These are phyloP conservation scores for Diabrotica undecimpunctata DNA, from an alignment of 1,140 invertebrate species.

Conservation along the genomic window DNA sequence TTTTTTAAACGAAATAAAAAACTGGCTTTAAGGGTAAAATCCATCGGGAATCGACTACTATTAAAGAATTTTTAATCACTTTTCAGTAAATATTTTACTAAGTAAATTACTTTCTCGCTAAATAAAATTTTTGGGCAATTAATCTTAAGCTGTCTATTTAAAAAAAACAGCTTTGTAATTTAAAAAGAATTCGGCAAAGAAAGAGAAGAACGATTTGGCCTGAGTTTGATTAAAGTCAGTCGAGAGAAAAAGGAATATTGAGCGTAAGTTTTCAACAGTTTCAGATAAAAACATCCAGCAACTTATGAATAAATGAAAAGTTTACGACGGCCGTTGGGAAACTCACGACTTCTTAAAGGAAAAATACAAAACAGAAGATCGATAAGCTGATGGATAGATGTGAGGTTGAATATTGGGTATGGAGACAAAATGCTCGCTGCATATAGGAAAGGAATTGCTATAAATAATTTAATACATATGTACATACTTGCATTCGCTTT, in stretches of 20 bases:
- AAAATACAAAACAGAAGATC: neutral
- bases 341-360: neutral
- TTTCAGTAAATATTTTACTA: too few relatives aligned
- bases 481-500: too few relatives aligned
- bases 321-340: conserved; percentile 1
- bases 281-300: neutral
- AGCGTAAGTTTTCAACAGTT: neutral
- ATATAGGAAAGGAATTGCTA: too few relatives aligned
- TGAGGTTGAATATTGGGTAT: too few relatives aligned
- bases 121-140: neutral
- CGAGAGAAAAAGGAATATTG: neutral
- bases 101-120: too few relatives aligned
- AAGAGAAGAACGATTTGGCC: neutral
- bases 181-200: neutral
- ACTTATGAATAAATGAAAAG: conserved; percentile 1
- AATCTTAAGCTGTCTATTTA: neutral
- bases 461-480: too few relatives aligned
- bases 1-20: too few relatives aligned
- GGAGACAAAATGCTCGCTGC: too few relatives aligned
- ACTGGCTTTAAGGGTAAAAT: too few relatives aligned
- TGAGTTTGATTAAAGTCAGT: neutral
- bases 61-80: too few relatives aligned
- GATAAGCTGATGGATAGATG: too few relatives aligned
- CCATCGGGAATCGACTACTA: too few relatives aligned
- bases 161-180: neutral